Percentiles rank a stretch among this genome's conserved stretches.
Conservation (phyloP, 2,113 vertebrate species). For the Seriola dumerili region DNA sequence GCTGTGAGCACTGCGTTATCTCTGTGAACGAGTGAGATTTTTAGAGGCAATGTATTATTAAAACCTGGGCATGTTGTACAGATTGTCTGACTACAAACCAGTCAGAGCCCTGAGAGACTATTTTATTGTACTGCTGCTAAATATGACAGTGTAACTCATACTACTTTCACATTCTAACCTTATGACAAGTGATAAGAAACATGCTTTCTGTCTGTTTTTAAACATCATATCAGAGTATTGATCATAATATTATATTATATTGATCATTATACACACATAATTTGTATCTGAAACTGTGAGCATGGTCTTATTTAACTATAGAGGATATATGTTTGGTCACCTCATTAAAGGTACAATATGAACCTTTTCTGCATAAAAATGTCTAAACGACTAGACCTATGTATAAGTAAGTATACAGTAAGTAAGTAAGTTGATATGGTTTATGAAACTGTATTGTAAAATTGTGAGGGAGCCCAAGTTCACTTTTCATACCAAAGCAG, state of each 20-base stretch:
- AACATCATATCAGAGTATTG: not conserved
- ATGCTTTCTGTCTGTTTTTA: not conserved
- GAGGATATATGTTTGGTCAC: not conserved
- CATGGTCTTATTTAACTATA: not conserved
- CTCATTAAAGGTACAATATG: no score
- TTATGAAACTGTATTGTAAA: no score
- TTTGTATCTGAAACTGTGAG: not conserved
- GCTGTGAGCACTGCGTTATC: conserved; percentile 11
- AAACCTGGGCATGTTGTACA: conserved; percentile 31
- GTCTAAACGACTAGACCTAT: no score
- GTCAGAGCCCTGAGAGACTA: not conserved
- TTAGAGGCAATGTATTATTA: conserved; percentile 48
- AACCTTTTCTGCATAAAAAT: no score
- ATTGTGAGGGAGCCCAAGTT: no score
- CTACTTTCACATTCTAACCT: conserved; percentile 7
- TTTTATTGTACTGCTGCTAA: conserved; percentile 21
- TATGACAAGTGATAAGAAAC: not conserved
- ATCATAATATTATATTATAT: not conserved
- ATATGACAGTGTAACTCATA: conserved; percentile 15
- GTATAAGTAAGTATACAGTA: no score
- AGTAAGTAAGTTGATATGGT: no score
- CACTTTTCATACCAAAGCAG: no score
- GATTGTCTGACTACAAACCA: conserved; percentile 42
- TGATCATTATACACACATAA: no score
- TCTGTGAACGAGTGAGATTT: conserved; percentile 18